Evolutionary conservation across 2,797 vertebrate species (phyloP).

Genomic region (Odontamblyopus lacepedii): DNA sequence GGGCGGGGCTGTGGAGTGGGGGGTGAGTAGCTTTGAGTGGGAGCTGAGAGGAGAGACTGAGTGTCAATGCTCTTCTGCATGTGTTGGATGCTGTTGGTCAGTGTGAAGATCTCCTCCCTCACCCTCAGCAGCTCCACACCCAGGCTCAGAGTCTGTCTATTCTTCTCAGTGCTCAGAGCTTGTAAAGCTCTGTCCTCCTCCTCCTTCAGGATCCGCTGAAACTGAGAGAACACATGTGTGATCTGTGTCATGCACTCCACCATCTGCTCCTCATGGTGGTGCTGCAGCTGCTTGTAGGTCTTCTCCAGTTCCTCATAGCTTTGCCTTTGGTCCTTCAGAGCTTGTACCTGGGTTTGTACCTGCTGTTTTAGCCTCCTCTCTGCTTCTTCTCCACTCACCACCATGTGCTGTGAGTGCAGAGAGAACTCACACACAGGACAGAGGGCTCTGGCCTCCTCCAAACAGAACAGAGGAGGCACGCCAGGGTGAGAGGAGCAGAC

Average conservation of each 20-base stretch:
- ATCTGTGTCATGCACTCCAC: background rate
- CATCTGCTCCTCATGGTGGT: background rate
- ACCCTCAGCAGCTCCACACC: background rate
- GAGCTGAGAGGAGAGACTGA: background rate
- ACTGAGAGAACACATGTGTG: background rate
- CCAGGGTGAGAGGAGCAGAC: background rate
- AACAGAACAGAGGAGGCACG: background rate
- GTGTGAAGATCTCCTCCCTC: background rate
- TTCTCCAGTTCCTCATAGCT: conserved; percentile 1
- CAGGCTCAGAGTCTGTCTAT: background rate
- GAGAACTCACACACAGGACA: conserved; percentile 7
- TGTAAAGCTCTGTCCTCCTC: background rate
- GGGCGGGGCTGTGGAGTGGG: background rate
- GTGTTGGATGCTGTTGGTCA: conserved; percentile 6
- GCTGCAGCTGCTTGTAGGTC: background rate
- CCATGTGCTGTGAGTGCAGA: conserved; percentile 1
- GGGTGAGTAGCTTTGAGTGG: background rate
- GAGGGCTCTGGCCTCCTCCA: background rate
- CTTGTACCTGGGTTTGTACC: background rate
- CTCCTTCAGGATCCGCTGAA: background rate
- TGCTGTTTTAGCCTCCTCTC: background rate
- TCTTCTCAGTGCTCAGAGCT: background rate
- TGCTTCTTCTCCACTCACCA: background rate
- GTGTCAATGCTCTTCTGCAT: background rate
- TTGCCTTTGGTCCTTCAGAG: background rate